Evolutionary conservation across 2,888 invertebrate genomes (phyloP).

Genomic region (Lissocephala sabroskyi): DNA sequence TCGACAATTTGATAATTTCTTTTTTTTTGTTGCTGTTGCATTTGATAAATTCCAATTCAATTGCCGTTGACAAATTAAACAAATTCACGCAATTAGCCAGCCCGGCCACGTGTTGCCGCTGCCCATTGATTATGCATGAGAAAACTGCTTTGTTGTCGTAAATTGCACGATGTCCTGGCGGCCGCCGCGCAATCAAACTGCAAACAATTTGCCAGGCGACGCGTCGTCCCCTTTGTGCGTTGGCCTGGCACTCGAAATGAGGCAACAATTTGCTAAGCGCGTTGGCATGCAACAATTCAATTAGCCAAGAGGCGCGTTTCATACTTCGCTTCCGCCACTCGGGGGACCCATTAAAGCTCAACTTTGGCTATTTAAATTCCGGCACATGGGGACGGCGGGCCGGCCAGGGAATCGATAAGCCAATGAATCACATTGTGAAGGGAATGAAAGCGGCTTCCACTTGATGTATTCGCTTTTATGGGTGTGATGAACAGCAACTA

Average conservation of each 20-base stretch:
- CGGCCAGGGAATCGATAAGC: too few species aligned
- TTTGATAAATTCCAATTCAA: slow-evolving; percentile 19
- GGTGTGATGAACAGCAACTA: too few species aligned
- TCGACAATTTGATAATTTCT: too few species aligned
- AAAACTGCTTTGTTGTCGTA: slow-evolving; percentile 22
- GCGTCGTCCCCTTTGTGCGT: slow-evolving; percentile 1
- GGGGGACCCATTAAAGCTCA: too few species aligned
- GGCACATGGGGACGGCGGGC: too few species aligned
- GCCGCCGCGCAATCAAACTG: slow-evolving; percentile 11
- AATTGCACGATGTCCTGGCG: slow-evolving; percentile 14
- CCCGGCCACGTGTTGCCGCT: slow-evolving; percentile 14
- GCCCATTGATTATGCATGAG: not conserved
- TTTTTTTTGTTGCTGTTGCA: not conserved
- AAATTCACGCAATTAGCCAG: too few species aligned
- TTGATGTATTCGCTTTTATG: too few species aligned
- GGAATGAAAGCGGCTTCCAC: too few species aligned
- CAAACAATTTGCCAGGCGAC: slow-evolving; percentile 22
- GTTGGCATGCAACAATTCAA: slow-evolving; percentile 23
- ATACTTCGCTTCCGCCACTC: too few species aligned
- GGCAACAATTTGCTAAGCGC: slow-evolving; percentile 13
- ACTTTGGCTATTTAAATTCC: too few species aligned
- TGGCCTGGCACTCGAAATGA: slow-evolving; percentile 5
- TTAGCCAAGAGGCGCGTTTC: slow-evolving; percentile 7
- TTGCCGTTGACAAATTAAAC: slow-evolving; percentile 13
- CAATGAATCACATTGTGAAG: too few species aligned